Conservation (phyloP, 2,797 vertebrate genomes). For the Amblyopsis hoosieri region DNA sequence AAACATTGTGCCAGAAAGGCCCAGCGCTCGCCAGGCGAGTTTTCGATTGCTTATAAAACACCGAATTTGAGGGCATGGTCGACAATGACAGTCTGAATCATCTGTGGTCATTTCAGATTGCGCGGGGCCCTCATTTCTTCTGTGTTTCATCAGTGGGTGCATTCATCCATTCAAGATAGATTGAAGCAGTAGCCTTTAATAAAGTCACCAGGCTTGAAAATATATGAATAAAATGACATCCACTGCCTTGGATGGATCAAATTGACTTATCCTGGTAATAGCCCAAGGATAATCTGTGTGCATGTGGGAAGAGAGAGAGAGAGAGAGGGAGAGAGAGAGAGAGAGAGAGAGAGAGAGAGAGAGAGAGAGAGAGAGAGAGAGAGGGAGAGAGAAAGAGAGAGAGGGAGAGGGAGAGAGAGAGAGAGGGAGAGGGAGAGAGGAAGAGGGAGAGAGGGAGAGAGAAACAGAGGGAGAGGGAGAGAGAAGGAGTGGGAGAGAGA, state of each 20-base stretch:
- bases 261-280: constrained; percentile 80
- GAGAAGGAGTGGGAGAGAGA: neutral
- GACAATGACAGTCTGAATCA: constrained; percentile 70
- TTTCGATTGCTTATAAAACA: constrained; percentile 71
- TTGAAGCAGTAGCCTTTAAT: constrained; percentile 78
- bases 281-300: constrained; percentile 73
- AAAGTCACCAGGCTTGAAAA: constrained; percentile 78
- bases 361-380: too few species aligned
- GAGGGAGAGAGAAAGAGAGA: too few species aligned
- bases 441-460: neutral
- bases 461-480: neutral
- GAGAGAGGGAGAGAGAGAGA: neutral
- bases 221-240: constrained; percentile 80
- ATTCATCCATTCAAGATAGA: constrained; percentile 77
- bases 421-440: neutral
- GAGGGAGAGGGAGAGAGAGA: neutral
- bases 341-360: constrained; percentile 1
- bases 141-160: constrained; percentile 75
- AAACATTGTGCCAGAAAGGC: constrained; percentile 69
- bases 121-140: constrained; percentile 66
- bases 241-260: constrained; percentile 75
- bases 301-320: constrained; percentile 1
- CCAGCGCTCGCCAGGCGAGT: constrained; percentile 57
- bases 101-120: constrained; percentile 72
- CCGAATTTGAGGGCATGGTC: constrained; percentile 63